Evolutionary conservation across 2,113 vertebrate species (phyloP), one percentile per base, ranked within the genome.

Genomic region (Indicator maculatus): DNA sequence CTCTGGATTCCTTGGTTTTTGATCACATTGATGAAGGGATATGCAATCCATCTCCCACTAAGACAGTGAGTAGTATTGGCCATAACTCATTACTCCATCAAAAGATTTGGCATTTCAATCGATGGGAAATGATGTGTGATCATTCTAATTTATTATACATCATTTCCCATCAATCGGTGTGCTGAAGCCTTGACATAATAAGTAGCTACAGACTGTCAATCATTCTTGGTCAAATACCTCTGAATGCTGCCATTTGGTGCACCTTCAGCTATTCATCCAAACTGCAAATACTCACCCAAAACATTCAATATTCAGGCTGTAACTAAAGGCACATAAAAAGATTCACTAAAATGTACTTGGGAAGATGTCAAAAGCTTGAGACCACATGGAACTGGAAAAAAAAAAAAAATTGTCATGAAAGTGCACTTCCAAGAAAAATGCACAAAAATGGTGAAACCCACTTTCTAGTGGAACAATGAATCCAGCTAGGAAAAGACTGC

Each of bases 121-220:
- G 97, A 98, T 98, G 98, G 98, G 98, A 98, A 98, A 98, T 98
- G 98, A 98, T 98, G 98, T 98, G 98, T 98, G 98, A 98, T 98
- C 98, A 98, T 98, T 98, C 98, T 98, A 98, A 98, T 98, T 98
- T 98, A 98, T 98, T 98, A 98, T 98, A 98, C 98, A 98, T 98
- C 98, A 98, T 98, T 98, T 98, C 97, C 97, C 98, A 98, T 98
- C 98, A 98, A 98, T 98, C 96, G 97, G 98, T 97, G 78, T 97
- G 97, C 97, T 98, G 97, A 98, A 98, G 95, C 97, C 97, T 97
- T 98, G 98, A 98, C 97, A 98, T 98, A 98, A 97, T 98, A 98
- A 98, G 97, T 98, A 97, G 97, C 98, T 98, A 97, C 96, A 98
- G 97, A 98, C 93, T 98, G 98, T 98, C 98, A 98, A 98, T 98